Conservation (phyloP, 2,888 invertebrate genomes). For the Escarpia spicata region DNA sequence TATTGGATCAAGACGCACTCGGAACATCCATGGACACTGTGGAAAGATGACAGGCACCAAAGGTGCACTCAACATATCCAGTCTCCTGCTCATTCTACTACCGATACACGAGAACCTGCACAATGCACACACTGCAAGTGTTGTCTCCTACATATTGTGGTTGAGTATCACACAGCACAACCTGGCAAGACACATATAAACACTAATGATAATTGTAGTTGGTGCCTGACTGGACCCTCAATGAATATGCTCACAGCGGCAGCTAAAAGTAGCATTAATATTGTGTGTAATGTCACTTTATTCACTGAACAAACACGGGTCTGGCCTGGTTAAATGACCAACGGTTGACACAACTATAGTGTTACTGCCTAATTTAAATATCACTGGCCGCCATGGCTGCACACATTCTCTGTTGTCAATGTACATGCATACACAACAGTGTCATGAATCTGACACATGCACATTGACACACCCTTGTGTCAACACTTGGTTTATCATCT, state of each 20-base stretch:
- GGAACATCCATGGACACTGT: slow-evolving; percentile 24
- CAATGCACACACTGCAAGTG: neutral
- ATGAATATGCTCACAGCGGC: neutral
- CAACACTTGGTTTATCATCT: neutral
- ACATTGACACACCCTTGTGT: neutral
- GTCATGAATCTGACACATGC: neutral
- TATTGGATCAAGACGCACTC: slow-evolving; percentile 20
- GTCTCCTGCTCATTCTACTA: neutral
- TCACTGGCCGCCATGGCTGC: neutral
- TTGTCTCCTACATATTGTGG: neutral
- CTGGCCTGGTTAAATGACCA: neutral
- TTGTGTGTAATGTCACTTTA: neutral
- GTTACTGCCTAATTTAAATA: slow-evolving; percentile 8
- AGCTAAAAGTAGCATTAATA: neutral
- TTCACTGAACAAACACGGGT: neutral
- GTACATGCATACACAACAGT: neutral
- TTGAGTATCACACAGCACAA: neutral
- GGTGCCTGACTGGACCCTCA: neutral
- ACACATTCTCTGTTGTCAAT: neutral
- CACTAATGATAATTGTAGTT: neutral
- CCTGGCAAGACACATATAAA: neutral
- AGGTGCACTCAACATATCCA: neutral
- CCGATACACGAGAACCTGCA: neutral
- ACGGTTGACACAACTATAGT: neutral
- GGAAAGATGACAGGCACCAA: neutral